A percentile compares a stretch with the other conserved stretches of the same genome.
Evolutionary conservation across 2,113 vertebrate genomes (phyloP).

Genomic region (Noctilio leporinus): DNA sequence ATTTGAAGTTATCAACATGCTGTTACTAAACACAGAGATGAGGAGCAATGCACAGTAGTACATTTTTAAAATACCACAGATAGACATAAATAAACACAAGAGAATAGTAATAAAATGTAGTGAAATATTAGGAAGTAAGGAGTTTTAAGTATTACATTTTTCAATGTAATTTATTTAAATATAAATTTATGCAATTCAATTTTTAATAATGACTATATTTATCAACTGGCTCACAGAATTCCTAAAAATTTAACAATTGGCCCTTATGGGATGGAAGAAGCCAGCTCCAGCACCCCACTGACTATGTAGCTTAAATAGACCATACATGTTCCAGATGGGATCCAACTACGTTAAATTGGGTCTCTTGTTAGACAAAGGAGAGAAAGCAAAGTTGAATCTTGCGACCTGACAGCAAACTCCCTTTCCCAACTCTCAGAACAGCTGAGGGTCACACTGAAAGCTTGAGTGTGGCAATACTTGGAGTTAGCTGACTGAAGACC

Average conservation of each 20-base stretch:
- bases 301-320: not conserved
- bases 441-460: not conserved
- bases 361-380: not conserved
- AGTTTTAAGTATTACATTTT: not conserved
- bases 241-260: not conserved
- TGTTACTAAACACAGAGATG: not conserved
- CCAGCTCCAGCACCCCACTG: not conserved
- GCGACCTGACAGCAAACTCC: not conserved
- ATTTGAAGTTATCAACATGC: not conserved
- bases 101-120: not conserved
- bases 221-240: not conserved
- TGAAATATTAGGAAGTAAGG: not conserved
- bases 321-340: not conserved
- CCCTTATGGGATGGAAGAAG: not conserved
- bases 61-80: not conserved
- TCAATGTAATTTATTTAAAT: not conserved
- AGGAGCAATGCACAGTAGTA: not conserved
- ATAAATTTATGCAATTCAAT: not conserved
- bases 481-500: not conserved
- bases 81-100: not conserved
- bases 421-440: not conserved
- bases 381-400: not conserved
- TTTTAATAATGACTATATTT: not conserved
- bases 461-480: not conserved
- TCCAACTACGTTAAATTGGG: not conserved